These are phyloP conservation scores for Ophioninae sp. DNA, from an alignment of 2,888 invertebrate species.

Conservation along the genomic window DNA sequence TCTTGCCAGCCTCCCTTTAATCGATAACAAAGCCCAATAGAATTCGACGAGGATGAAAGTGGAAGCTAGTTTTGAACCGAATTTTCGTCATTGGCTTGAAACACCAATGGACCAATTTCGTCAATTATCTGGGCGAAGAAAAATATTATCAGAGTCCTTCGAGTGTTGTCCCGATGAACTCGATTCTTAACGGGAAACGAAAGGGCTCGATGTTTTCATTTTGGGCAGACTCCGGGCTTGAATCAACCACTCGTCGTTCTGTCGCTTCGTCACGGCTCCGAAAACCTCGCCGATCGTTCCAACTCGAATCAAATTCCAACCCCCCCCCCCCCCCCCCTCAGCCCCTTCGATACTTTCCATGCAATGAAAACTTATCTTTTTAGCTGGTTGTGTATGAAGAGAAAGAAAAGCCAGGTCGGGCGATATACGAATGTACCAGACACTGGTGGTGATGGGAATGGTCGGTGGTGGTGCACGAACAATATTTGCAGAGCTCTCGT, in stretches of 20 bases:
- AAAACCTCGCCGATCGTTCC: background rate
- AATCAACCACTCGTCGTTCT: conserved; percentile 53
- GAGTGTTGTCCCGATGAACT: conserved; percentile 60
- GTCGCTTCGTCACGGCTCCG: background rate
- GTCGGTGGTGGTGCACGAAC: conserved; percentile 73
- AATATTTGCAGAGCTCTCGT: conserved; percentile 81
- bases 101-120: conserved; percentile 50
- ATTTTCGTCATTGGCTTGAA: conserved; percentile 4
- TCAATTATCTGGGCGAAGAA: conserved; percentile 60
- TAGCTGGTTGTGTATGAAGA: background rate
- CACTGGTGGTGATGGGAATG: conserved; percentile 65
- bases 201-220: conserved; percentile 52
- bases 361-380: conserved; percentile 31
- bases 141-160: conserved; percentile 58
- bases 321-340: background rate
- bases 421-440: conserved; percentile 36
- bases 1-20: conserved; percentile 55
- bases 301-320: conserved; percentile 30
- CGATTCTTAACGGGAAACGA: conserved; percentile 16
- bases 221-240: conserved; percentile 45
- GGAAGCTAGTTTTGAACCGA: conserved; percentile 16
- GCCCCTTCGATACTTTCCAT: conserved; percentile 4
- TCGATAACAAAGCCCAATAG: conserved; percentile 64
- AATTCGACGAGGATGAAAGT: background rate
- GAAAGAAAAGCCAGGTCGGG: background rate